Evolutionary conservation across 2,113 vertebrate species (phyloP), one percentile per base, ranked within the genome.

Genomic region (Cinclus mexicanus): DNA sequence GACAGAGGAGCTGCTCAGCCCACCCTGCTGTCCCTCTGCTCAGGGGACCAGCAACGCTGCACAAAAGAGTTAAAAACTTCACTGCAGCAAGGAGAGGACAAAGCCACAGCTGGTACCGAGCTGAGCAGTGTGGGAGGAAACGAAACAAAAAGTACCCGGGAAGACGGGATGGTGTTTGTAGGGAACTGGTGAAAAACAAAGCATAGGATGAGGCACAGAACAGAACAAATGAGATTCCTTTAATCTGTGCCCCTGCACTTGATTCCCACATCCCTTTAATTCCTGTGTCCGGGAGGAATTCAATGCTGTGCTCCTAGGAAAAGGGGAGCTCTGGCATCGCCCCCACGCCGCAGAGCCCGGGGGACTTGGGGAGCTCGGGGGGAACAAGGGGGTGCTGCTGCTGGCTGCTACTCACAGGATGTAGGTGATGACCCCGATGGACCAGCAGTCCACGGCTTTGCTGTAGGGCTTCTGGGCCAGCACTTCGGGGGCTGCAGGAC

Each of bases 361-460:
- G 46, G 42, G 42, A 44, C 4, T 19, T 44, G 17, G 42, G 47
- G 47, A 47, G 11, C 22, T 18, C 5, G 47, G 47, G 47, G 21
- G 46, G 25, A 16, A 14, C 50, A 16, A 23, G 50, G 26, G 75
- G 50, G 13, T 35, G 89, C 41, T 37, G 72, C 33, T 47, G 60
- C 42, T 10, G 1, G 70, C 61, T 31, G 17, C 6, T 93, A 98
- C 99, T 99, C 96, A 99, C 99, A 99, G 90, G 94, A 99, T 99
- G 75, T 99, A 99, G 14, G 99, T 98, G 96, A 99, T 99, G 84
- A 99, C 99, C 47, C 99, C 99, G 23, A 99, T 99, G 60, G 99
- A 99, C 99, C 99, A 99, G 98, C 99, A 99, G 92, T 99, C 99
- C 79, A 99, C 99, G 4, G 99, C 98, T 97, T 99, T 99, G 97